Evolutionary conservation across 2,797 vertebrate species (phyloP).

Genomic region (Rhinella marina): DNA sequence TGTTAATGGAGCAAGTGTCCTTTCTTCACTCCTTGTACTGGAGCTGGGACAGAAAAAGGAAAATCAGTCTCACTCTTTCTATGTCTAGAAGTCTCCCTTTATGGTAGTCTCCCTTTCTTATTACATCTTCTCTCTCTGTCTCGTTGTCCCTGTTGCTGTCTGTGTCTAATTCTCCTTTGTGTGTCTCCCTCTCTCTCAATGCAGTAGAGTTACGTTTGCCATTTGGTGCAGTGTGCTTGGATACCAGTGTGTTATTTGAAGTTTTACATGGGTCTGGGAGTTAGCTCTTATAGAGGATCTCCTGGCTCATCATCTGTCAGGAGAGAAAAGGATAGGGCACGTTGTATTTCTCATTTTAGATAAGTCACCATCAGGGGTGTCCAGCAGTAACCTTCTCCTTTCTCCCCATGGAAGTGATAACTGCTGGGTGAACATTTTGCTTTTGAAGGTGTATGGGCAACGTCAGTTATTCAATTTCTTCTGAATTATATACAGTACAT

Average conservation of each 20-base stretch:
- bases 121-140: too few species aligned
- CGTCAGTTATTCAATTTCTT: too few species aligned
- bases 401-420: too few species aligned
- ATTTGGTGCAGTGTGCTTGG: background rate
- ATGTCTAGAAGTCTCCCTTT: background rate
- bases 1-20: slow-evolving; percentile 36
- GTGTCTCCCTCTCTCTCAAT: background rate
- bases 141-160: too few species aligned
- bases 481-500: too few species aligned
- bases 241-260: background rate
- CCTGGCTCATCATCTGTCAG: too few species aligned
- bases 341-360: too few species aligned
- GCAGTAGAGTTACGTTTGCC: background rate
- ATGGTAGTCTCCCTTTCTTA: background rate
- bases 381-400: too few species aligned
- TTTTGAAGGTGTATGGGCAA: too few species aligned
- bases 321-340: too few species aligned
- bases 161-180: background rate
- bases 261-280: background rate
- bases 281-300: background rate
- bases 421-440: too few species aligned
- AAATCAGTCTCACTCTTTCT: background rate
- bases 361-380: too few species aligned
- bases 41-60: slow-evolving; percentile 5
- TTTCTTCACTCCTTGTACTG: slow-evolving; percentile 9